Conservation (phyloP, 2,888 invertebrate genomes). For the Drosophila suboccidentalis region DNA sequence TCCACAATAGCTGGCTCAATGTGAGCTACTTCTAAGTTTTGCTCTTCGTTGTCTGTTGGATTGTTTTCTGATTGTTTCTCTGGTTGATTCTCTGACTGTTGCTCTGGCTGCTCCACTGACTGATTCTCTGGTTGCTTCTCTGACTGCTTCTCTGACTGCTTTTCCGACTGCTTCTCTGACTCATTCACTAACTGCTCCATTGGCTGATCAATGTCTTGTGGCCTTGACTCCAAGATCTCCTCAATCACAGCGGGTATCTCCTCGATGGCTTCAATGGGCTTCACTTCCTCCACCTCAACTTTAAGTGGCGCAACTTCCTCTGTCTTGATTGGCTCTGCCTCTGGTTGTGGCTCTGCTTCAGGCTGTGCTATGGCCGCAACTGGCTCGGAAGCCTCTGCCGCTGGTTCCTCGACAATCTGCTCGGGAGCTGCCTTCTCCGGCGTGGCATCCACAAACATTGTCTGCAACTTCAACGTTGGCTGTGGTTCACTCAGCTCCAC, state of each 20-base stretch:
- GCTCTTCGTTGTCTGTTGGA: conserved; percentile 2
- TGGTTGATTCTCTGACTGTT: not conserved
- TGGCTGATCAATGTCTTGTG: conserved; percentile 31
- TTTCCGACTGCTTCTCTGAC: not conserved
- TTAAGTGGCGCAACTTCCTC: conserved; percentile 9
- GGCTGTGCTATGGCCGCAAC: conserved; percentile 62
- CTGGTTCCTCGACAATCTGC: conserved; percentile 41
- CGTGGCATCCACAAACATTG: conserved; percentile 59
- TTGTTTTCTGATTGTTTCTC: not conserved
- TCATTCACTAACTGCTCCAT: not conserved
- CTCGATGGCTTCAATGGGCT: conserved; percentile 71
- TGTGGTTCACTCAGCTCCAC: conserved; percentile 64
- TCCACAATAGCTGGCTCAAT: conserved; percentile 59
- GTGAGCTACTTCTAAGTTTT: conserved; percentile 6
- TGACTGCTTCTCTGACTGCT: not conserved
- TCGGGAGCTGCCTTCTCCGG: conserved; percentile 18
- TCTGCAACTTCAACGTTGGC: conserved; percentile 70
- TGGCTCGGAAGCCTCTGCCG: conserved; percentile 71
- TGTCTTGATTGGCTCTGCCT: not conserved
- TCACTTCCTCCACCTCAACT: conserved; percentile 26
- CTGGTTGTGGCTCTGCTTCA: conserved; percentile 2
- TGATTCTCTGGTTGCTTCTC: not conserved
- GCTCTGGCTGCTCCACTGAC: conserved; percentile 6
- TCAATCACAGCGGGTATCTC: conserved; percentile 74
- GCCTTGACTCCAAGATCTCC: conserved; percentile 58